Evolutionary conservation across 2,113 vertebrate species (phyloP).

Genomic region (Myrmecobius fasciatus): DNA sequence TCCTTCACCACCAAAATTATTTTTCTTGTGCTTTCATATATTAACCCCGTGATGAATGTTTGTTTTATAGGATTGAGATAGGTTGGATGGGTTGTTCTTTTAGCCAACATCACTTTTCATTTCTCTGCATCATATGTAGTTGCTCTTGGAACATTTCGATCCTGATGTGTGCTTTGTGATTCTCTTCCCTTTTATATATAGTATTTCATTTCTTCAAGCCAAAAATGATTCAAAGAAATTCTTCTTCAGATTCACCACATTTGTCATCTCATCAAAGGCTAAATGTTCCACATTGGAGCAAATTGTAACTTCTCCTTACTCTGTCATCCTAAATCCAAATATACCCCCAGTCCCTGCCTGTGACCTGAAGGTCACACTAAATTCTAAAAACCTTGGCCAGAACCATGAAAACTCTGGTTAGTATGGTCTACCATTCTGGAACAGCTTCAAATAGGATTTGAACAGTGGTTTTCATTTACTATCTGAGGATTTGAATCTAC

Average conservation of each 20-base stretch:
- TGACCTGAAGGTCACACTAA: not conserved
- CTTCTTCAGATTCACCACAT: not conserved
- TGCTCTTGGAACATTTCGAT: conserved; percentile 46
- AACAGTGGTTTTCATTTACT: not conserved
- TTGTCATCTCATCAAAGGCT: not conserved
- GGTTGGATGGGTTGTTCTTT: not conserved
- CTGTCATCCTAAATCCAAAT: not conserved
- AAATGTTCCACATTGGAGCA: not conserved
- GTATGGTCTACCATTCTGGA: not conserved
- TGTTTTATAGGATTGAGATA: not conserved
- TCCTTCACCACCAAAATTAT: not conserved
- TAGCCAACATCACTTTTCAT: not conserved
- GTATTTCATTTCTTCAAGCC: conserved; percentile 58
- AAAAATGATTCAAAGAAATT: conserved; percentile 60
- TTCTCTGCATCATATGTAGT: not conserved
- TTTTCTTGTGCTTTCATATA: not conserved
- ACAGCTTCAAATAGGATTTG: not conserved
- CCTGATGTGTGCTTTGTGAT: conserved; percentile 41
- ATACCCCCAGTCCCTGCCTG: not conserved
- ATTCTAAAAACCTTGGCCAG: not conserved
- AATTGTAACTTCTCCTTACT: not conserved
- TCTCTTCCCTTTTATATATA: conserved; percentile 64
- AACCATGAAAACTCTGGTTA: not conserved
- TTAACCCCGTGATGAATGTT: not conserved
- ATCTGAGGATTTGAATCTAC: too few relatives aligned